Evolutionary conservation across 92 coral and sea anemone genomes (phyloP).

Genomic region (Muricea muricata): DNA sequence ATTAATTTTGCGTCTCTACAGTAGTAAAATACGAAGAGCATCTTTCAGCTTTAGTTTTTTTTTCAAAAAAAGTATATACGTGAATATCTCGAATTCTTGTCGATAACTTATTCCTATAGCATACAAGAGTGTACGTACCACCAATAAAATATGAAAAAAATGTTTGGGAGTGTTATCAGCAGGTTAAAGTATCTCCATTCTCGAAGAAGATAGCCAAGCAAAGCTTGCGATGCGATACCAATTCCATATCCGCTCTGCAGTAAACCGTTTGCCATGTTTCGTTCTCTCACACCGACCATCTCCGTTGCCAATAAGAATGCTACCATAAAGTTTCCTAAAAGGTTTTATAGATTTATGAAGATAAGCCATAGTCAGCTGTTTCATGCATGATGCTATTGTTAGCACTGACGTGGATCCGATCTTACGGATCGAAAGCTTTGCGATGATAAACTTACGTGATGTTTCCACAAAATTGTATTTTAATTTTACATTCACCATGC

Average conservation of each 20-base stretch:
- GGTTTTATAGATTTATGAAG: not conserved
- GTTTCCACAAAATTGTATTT: no score
- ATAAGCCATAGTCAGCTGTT: not conserved
- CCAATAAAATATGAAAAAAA: conserved; percentile 77
- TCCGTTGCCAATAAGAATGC: conserved; percentile 94
- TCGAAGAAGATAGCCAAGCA: conserved; percentile 77
- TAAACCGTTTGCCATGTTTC: conserved; percentile 90
- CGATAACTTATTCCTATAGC: not conserved
- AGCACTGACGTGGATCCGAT: no score
- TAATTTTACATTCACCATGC: no score
- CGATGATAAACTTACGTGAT: no score
- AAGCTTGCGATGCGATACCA: conserved; percentile 88
- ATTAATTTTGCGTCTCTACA: no score
- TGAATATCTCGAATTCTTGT: no score
- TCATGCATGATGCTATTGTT: no score
- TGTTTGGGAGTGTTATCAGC: conserved; percentile 77
- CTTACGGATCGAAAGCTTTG: no score
- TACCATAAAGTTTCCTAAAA: conserved; percentile 82
- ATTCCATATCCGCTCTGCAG: conserved; percentile 88
- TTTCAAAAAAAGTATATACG: no score
- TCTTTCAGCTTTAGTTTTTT: no score
- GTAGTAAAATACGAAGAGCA: no score
- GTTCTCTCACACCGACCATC: conserved; percentile 83
- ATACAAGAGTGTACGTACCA: conserved; percentile 59
- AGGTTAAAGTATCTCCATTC: conserved; percentile 88